Percentiles rank a stretch among this genome's conserved stretches.
phyloP scores from a whole-genome alignment of 1,140 invertebrate genomes.

The Drosophila neocordata region DNA sequence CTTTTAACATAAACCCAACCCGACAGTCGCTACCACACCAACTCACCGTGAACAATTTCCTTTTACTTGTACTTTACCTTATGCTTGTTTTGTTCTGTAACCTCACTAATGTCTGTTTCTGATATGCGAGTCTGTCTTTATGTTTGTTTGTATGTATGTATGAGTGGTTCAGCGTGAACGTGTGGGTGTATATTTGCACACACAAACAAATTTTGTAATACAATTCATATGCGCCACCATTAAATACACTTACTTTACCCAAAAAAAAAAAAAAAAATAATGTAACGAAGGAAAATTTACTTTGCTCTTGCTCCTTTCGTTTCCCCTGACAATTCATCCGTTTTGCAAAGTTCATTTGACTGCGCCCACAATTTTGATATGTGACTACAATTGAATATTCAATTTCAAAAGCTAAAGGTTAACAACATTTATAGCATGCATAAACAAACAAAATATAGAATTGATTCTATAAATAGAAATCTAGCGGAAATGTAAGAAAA shows the following conservation, averaged over 20 bases:
- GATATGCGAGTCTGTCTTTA: constrained; percentile 21
- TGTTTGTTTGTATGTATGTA: constrained; percentile 23
- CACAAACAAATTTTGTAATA: constrained; percentile 22
- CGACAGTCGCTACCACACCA: constrained; percentile 32
- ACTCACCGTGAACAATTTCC: neutral
- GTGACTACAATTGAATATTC: constrained; percentile 13
- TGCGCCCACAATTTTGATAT: constrained; percentile 16
- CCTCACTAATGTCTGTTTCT: constrained; percentile 43
- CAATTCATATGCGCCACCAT: constrained; percentile 40
- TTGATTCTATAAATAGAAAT: neutral
- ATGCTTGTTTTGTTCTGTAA: constrained; percentile 39
- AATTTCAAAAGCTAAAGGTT: constrained; percentile 9
- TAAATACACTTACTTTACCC: constrained; percentile 21
- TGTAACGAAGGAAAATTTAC: neutral
- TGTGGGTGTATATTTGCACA: constrained; percentile 32
- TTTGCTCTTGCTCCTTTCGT: neutral
- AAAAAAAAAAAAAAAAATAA: constrained; percentile 1
- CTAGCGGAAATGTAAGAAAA: neutral
- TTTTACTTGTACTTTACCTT: constrained; percentile 13
- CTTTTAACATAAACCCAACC: constrained; percentile 40
- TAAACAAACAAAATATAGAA: neutral
- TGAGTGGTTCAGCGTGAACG: constrained; percentile 25
- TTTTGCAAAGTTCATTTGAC: constrained; percentile 30
- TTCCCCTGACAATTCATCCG: constrained; percentile 26
- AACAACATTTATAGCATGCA: neutral